These are phyloP conservation scores for Heliothis virescens DNA, from an alignment of 1,140 invertebrate species.

Conservation along the genomic window DNA sequence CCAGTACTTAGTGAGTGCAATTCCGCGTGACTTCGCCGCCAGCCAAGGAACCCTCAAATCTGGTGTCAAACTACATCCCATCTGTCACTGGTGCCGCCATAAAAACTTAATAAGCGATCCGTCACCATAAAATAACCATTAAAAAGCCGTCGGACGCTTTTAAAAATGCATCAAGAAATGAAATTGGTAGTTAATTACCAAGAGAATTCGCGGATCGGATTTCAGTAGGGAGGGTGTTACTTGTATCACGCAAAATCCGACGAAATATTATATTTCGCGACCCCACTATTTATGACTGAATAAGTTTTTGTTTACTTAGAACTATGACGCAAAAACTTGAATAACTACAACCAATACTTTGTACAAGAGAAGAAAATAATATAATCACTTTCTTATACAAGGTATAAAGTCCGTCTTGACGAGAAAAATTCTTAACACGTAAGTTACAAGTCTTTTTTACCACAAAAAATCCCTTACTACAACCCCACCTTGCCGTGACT, in stretches of 20 bases:
- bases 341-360: too few species aligned
- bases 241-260: constrained; percentile 34
- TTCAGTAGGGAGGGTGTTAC: constrained; percentile 71
- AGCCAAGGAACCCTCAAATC: constrained; percentile 66
- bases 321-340: too few species aligned
- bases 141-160: constrained; percentile 85
- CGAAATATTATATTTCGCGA: constrained; percentile 53
- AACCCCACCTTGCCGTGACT: too few species aligned
- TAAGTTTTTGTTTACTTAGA: too few species aligned
- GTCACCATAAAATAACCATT: constrained; percentile 86
- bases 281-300: neutral
- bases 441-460: too few species aligned
- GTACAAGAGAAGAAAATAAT: too few species aligned
- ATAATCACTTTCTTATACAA: too few species aligned
- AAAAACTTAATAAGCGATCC: constrained; percentile 86
- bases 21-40: neutral
- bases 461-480: too few species aligned
- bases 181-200: constrained; percentile 85
- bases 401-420: too few species aligned
- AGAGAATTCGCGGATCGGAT: constrained; percentile 81
- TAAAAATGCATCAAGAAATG: constrained; percentile 86
- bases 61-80: constrained; percentile 84
- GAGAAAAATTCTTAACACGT: too few species aligned
- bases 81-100: constrained; percentile 79
- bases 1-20: neutral